phyloP scores from a whole-genome alignment of 2,888 invertebrate species.

The Chalcis sispes region DNA sequence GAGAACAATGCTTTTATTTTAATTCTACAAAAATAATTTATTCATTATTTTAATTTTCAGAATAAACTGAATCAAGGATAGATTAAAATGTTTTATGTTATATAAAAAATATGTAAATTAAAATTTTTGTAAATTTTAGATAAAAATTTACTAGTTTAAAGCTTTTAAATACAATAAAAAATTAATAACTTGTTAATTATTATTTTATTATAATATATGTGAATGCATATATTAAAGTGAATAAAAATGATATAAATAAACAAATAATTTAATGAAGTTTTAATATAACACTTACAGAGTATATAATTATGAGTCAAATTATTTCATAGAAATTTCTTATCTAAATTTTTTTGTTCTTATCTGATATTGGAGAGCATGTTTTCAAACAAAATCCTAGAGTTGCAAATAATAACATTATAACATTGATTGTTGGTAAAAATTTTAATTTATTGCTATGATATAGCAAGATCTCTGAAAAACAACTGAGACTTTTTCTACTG shows the following conservation, averaged over 20 bases:
- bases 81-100: constrained; percentile 3
- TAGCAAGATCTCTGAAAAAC: not conserved
- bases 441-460: not conserved
- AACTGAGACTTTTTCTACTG: not conserved
- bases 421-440: not conserved
- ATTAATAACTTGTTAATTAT: not conserved
- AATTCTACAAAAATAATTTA: constrained; percentile 26
- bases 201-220: no score
- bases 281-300: not conserved
- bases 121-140: not conserved
- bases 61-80: no score
- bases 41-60: not conserved
- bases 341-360: constrained; percentile 6
- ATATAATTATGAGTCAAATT: not conserved
- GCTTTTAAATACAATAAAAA: not conserved
- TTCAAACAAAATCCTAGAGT: constrained; percentile 16
- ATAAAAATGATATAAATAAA: not conserved
- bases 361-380: constrained; percentile 4
- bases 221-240: no score
- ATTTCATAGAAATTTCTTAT: not conserved
- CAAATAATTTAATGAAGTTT: not conserved
- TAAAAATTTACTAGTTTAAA: not conserved
- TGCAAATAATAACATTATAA: not conserved
- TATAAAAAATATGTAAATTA: constrained; percentile 9
- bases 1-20: not conserved